Evolutionary conservation across 2,888 invertebrate species (phyloP), one percentile per base, ranked within the genome.

Genomic region (Ariolimax columbianus): DNA sequence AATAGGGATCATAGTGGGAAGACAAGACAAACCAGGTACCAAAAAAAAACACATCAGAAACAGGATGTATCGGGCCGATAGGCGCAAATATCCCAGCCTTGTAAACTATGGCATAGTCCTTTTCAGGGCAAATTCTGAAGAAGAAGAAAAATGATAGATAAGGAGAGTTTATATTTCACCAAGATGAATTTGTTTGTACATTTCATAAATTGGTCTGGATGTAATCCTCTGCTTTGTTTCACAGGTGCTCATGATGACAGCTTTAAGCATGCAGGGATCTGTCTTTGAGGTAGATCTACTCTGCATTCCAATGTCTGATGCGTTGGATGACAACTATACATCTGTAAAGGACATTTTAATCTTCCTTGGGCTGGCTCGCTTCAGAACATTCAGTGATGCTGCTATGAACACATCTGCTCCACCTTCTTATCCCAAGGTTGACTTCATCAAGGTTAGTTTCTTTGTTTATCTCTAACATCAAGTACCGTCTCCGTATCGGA

Each of bases 261-360:
- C 77, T n/a, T 19, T 84, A 17, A 33, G 30, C 17, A 75, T n/a
- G 63, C 78, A 79, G 40, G 80, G 66, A 36, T 19, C 36, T 11
- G 11, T 63, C n/a, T 80, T 40, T 73, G 77, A 81, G 36, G 85
- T 85, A n/a, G 85, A 85, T 59, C 33, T 85, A 26, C 3, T 51
- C 38, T 75, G 40, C 75, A 81, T 66, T 1, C 85, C 85, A 26
- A 40, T 75, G 90, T n/a, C 91, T 91, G 23, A 83, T 84, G 82
- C 84, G 23, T 59, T 82, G 17, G 91, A 92, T 86, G 94, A 94
- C 82, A 87, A 91, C 3, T 93, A 93, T 17, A 91, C 93, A 51
- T 95, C 95, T 1, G 91, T 95, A 4, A 90, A 94, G 33, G 95
- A 95, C 85, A 91, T 93, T n/a, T 91, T 95, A 1, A 93, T 95